phyloP scores from a whole-genome alignment of 2,888 invertebrate species.

The Drosophila hamatofila region DNA sequence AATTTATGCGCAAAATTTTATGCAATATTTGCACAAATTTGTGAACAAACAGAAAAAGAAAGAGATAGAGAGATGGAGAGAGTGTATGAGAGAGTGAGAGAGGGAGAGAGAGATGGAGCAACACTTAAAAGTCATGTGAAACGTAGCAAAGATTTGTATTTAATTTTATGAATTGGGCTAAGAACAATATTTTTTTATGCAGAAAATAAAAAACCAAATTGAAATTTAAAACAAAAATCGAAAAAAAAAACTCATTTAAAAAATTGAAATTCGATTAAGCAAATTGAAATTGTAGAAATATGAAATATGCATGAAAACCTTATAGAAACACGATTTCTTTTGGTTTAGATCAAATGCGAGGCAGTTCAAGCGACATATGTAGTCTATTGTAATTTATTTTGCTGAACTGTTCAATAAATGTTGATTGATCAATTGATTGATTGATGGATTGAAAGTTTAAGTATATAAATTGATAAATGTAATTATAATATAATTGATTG shows the following conservation, averaged over 20 bases:
- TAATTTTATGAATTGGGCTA: slow-evolving; percentile 6
- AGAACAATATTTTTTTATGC: not conserved
- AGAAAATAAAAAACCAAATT: not conserved
- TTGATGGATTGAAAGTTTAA: not conserved
- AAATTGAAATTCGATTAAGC: not conserved
- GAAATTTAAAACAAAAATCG: slow-evolving; percentile 3
- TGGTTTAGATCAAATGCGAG: not conserved
- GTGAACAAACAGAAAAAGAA: not conserved
- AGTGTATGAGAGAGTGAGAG: not conserved
- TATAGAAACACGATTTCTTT: not conserved
- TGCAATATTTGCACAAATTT: slow-evolving; percentile 57
- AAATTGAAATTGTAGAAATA: not conserved
- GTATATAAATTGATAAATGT: too few relatives aligned
- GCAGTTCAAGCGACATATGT: not conserved
- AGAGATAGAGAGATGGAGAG: not conserved
- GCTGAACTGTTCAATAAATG: not conserved
- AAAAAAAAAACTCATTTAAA: not conserved
- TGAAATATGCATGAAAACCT: not conserved
- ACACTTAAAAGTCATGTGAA: slow-evolving; percentile 13
- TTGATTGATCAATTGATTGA: not conserved
- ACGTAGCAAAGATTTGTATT: slow-evolving; percentile 10
- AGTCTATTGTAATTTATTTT: not conserved
- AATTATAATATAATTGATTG: too few relatives aligned
- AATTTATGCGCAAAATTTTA: slow-evolving; percentile 68
- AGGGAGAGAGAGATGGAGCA: not conserved